phyloP scores from a whole-genome alignment of 92 coral and sea anemone species.

The Phymanthus crucifer region DNA sequence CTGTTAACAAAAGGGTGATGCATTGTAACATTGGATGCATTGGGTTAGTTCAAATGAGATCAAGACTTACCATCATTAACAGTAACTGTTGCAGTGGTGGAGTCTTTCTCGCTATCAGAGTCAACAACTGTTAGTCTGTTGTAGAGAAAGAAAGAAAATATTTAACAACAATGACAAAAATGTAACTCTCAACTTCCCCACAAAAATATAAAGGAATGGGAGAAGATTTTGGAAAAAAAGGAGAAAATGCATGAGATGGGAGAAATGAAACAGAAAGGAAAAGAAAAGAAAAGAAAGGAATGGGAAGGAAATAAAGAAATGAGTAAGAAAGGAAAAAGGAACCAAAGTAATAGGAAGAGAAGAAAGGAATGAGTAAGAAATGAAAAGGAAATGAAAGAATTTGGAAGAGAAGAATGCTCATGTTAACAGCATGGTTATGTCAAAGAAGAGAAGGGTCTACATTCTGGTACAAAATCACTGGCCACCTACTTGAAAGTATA shows the following conservation, averaged over 20 bases:
- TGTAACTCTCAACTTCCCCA: no score
- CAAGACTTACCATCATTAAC: conserved; percentile 81
- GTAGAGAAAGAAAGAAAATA: not conserved
- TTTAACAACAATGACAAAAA: not conserved
- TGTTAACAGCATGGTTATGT: not conserved
- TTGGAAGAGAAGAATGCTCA: not conserved
- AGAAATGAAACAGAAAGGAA: not conserved
- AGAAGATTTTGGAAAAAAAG: not conserved
- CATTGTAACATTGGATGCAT: no score
- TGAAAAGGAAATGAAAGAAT: not conserved
- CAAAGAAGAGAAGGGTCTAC: not conserved
- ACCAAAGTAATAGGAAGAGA: not conserved
- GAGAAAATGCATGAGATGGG: not conserved
- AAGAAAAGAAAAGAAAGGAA: not conserved
- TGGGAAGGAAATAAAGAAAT: not conserved
- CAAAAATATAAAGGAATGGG: not conserved
- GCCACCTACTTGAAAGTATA: conserved; percentile 88
- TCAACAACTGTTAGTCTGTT: conserved; percentile 88
- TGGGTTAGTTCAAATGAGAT: not conserved
- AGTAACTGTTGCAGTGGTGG: conserved; percentile 91
- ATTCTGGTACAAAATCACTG: not conserved
- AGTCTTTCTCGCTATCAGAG: conserved; percentile 90
- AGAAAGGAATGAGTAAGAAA: not conserved
- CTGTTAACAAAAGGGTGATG: conserved; percentile 33
- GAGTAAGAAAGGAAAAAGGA: not conserved